Conservation (phyloP, 2,113 vertebrate species). For the Lepidothrix coronata region DNA sequence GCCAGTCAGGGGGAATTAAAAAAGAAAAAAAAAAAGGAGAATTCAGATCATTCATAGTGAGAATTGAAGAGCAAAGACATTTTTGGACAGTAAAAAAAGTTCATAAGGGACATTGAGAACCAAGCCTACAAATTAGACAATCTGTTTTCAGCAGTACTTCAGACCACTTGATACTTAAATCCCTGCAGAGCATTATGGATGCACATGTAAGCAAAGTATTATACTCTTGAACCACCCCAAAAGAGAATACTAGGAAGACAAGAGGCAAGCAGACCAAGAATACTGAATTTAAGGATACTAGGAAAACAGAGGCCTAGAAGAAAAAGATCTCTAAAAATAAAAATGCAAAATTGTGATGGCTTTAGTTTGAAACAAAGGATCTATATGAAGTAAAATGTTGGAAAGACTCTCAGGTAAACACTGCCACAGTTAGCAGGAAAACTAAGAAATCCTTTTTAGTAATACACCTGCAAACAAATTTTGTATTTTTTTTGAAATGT, state of each 20-base stretch:
- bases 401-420: neutral
- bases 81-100: neutral
- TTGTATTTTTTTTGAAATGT: neutral
- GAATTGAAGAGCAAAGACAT: neutral
- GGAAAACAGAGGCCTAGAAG: neutral
- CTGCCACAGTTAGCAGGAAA: neutral
- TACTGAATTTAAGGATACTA: neutral
- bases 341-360: neutral
- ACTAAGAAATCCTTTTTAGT: neutral
- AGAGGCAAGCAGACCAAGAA: neutral
- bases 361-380: neutral
- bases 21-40: neutral
- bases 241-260: neutral
- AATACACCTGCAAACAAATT: neutral
- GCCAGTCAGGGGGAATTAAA: neutral
- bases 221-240: neutral
- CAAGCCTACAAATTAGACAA: neutral
- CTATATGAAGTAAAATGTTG: neutral
- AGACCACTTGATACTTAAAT: neutral
- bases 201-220: neutral
- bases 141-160: neutral
- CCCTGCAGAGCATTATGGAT: neutral
- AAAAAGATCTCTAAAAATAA: neutral
- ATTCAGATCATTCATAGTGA: neutral
- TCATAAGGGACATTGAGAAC: neutral